These are phyloP conservation scores for Lutraria rhynchaena DNA, from an alignment of 1,140 invertebrate species.

Conservation along the genomic window DNA sequence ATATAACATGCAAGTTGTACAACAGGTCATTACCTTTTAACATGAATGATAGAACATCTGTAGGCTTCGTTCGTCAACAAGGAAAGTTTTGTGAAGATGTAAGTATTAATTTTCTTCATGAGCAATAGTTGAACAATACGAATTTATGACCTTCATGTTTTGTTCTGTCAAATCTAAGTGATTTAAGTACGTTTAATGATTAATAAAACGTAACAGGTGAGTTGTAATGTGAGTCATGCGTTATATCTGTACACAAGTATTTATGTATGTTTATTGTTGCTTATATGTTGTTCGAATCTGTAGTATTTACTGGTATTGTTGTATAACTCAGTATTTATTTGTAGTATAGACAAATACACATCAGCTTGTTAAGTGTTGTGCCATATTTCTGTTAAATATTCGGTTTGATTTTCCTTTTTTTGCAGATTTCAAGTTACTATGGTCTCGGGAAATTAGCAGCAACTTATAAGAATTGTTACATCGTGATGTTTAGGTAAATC, in stretches of 20 bases:
- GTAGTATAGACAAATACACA: too few species aligned
- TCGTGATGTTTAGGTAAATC: conserved; percentile 40
- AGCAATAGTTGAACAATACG: background rate
- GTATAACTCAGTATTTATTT: too few species aligned
- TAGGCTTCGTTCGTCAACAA: conserved; percentile 42
- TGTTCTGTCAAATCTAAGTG: too few species aligned
- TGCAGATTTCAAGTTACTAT: conserved; percentile 40
- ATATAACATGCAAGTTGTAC: conserved; percentile 45
- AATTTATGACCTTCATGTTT: background rate
- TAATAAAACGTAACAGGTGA: too few species aligned
- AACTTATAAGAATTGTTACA: conserved; percentile 45
- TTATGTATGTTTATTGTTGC: background rate
- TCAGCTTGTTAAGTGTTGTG: too few species aligned
- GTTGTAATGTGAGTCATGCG: too few species aligned
- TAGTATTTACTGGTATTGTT: too few species aligned
- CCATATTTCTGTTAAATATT: too few species aligned
- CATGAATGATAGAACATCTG: conserved; percentile 24
- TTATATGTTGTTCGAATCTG: too few species aligned
- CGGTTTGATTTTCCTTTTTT: too few species aligned
- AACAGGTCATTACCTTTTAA: conserved; percentile 44
- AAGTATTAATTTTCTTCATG: conserved; percentile 12
- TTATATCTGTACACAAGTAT: too few species aligned
- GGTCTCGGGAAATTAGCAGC: conserved; percentile 32
- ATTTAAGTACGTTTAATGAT: too few species aligned
- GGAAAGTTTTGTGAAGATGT: conserved; percentile 60